Evolutionary conservation across 2,113 vertebrate species (phyloP).

Genomic region (Alexandromys fortis): DNA sequence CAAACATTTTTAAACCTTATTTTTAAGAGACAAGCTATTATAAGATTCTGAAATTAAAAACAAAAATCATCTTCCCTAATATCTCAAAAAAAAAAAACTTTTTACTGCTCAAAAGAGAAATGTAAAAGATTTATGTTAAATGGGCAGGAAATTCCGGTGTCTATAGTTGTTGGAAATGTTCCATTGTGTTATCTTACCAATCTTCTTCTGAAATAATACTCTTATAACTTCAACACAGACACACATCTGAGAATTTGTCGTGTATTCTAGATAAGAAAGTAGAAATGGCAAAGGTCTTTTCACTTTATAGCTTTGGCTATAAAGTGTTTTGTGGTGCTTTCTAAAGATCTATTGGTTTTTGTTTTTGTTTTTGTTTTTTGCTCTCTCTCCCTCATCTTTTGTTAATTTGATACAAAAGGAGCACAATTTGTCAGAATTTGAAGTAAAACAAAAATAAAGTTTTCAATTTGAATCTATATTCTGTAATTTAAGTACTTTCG

Average conservation of each 20-base stretch:
- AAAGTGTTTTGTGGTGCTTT: background rate
- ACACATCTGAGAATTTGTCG: background rate
- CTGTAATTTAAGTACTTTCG: background rate
- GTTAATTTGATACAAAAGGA: background rate
- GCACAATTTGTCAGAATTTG: background rate
- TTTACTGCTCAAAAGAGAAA: background rate
- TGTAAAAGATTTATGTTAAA: background rate
- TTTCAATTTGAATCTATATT: background rate
- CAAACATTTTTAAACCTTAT: background rate
- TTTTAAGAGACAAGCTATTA: background rate
- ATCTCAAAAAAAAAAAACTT: background rate
- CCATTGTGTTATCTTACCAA: background rate
- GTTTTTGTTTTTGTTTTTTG: background rate
- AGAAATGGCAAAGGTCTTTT: background rate
- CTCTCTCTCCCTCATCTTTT: background rate
- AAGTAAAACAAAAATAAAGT: background rate
- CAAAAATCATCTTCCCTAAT: background rate
- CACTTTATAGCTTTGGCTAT: background rate
- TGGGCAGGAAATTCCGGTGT: fast-evolving
- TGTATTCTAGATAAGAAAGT: background rate
- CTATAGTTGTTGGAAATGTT: background rate
- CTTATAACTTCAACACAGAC: background rate
- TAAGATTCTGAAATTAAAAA: background rate
- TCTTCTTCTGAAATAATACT: background rate
- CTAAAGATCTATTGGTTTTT: background rate